phyloP scores from a whole-genome alignment of 2,888 invertebrate species.

The Meghimatium bilineatum region DNA sequence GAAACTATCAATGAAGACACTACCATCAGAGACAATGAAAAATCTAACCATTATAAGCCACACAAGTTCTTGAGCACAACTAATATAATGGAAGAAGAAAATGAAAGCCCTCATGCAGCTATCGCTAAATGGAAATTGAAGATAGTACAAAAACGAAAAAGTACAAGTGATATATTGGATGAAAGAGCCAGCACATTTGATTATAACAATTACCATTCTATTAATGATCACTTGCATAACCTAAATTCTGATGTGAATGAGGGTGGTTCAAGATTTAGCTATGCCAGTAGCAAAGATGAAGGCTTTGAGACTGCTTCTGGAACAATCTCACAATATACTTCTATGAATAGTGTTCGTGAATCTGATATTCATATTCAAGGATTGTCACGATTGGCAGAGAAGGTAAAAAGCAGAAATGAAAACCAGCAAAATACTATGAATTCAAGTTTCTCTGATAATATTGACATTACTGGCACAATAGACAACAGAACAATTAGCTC shows the following conservation, averaged over 20 bases:
- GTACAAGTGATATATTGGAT: conserved; percentile 68
- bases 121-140: conserved; percentile 67
- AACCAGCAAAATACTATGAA: background rate
- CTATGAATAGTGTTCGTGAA: conserved; percentile 74
- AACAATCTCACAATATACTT: conserved; percentile 73
- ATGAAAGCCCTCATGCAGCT: conserved; percentile 60
- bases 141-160: conserved; percentile 57
- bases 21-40: background rate
- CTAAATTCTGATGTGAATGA: conserved; percentile 57
- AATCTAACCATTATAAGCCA: conserved; percentile 35
- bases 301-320: conserved; percentile 75
- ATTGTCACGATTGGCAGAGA: conserved; percentile 55
- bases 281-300: conserved; percentile 71
- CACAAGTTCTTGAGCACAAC: conserved; percentile 51
- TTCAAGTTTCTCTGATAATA: conserved; percentile 57
- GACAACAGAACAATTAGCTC: conserved; percentile 54
- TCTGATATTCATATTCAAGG: conserved; percentile 62
- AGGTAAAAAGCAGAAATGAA: conserved; percentile 14
- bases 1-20: conserved; percentile 66
- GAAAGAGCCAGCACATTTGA: background rate
- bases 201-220: too few species aligned
- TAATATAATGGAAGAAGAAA: conserved; percentile 54
- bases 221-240: conserved; percentile 51
- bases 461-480: conserved; percentile 64
- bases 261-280: conserved; percentile 67